Evolutionary conservation across 2,888 invertebrate genomes (phyloP).

Genomic region (Agonopterix subpropinquella): DNA sequence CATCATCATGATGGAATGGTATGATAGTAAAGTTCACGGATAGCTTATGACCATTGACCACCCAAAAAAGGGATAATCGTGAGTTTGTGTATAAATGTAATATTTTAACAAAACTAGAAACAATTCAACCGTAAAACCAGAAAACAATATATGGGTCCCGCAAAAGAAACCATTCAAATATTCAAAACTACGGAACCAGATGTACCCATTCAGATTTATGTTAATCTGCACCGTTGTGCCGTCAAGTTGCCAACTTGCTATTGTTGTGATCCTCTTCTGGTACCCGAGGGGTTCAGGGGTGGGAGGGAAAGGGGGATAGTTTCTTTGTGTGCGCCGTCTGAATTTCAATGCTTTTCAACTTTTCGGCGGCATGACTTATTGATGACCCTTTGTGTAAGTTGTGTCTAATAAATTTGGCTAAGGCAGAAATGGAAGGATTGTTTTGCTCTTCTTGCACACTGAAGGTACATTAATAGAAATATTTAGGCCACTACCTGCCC

Average conservation of each 20-base stretch:
- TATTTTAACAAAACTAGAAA: not conserved
- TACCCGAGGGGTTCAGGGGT: not conserved
- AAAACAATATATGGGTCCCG: not conserved
- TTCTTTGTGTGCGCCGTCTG: conserved; percentile 2
- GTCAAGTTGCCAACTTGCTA: conserved; percentile 8
- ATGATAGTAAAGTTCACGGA: not conserved
- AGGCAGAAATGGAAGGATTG: no score
- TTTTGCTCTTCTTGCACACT: no score
- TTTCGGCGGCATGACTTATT: no score
- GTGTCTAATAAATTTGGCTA: no score
- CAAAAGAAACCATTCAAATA: conserved; percentile 8
- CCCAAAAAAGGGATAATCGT: not conserved
- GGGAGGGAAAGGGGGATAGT: conserved; percentile 1
- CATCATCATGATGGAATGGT: no score
- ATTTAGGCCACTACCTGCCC: no score
- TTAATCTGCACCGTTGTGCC: conserved; percentile 6
- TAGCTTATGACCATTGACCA: not conserved
- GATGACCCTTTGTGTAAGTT: no score
- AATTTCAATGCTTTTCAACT: not conserved
- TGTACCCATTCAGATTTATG: conserved; percentile 10
- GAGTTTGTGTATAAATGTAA: not conserved
- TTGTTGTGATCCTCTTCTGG: conserved; percentile 7
- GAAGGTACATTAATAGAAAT: no score
- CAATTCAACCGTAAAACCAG: not conserved
- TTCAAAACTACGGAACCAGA: conserved; percentile 7